phyloP scores from a whole-genome alignment of 2,797 vertebrate genomes.

The Threskiornis aethiopicus region DNA sequence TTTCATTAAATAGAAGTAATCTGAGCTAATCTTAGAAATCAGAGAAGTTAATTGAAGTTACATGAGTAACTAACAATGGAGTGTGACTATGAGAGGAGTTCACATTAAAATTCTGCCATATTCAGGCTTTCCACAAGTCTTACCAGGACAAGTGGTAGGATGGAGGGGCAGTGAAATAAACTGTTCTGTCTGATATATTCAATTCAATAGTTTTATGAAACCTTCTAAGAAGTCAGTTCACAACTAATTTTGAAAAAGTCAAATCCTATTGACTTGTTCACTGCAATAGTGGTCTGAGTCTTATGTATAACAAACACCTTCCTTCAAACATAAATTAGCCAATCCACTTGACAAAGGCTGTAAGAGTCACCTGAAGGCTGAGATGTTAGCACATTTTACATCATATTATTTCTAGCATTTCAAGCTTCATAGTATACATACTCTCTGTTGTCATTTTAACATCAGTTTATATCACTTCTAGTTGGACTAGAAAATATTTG shows the following conservation, averaged over 20 bases:
- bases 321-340: not conserved
- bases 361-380: not conserved
- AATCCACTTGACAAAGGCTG: not conserved
- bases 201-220: not conserved
- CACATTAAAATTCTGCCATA: not conserved
- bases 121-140: not conserved
- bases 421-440: not conserved
- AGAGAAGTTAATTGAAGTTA: not conserved
- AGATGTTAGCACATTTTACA: not conserved
- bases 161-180: not conserved
- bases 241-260: not conserved
- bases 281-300: not conserved
- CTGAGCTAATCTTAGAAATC: not conserved
- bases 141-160: not conserved
- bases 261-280: not conserved
- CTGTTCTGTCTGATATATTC: not conserved
- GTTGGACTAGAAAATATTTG: not conserved
- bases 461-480: not conserved
- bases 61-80: not conserved
- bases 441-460: not conserved
- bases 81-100: not conserved
- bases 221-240: not conserved
- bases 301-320: not conserved
- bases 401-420: not conserved
- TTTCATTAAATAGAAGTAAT: not conserved